Conservation (phyloP, 2,113 vertebrate species). For the Colossoma macropomum region DNA sequence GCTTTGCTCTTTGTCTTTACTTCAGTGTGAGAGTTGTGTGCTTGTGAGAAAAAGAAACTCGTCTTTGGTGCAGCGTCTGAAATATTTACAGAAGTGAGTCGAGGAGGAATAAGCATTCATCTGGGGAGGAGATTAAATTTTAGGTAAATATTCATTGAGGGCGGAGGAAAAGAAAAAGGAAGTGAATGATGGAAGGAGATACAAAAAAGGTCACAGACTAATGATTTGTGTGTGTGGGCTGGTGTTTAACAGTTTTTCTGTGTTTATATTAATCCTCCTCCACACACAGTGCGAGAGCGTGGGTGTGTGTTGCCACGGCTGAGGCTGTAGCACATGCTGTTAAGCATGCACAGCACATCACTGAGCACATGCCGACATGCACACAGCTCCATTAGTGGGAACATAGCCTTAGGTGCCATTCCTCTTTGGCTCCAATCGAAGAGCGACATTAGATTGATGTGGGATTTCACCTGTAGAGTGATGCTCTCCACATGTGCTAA, state of each 20-base stretch:
- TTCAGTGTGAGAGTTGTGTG: not conserved
- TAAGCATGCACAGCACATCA: constrained; percentile 39
- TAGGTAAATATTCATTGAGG: constrained; percentile 3
- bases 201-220: constrained; percentile 3
- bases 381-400: constrained; percentile 8
- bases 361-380: constrained; percentile 30
- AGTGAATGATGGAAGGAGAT: not conserved
- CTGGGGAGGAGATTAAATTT: not conserved
- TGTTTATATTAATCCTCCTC: constrained; percentile 16
- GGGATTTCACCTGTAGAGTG: constrained; percentile 38
- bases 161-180: not conserved
- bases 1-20: constrained; percentile 13
- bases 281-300: not conserved
- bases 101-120: not conserved
- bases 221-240: constrained; percentile 21
- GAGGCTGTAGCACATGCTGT: constrained; percentile 35
- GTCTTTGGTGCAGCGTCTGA: constrained; percentile 35
- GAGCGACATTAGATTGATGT: constrained; percentile 42
- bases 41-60: not conserved
- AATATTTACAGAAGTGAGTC: constrained; percentile 38
- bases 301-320: not conserved
- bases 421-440: not conserved
- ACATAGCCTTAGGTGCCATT: not conserved
- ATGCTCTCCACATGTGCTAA: not conserved
- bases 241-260: constrained; percentile 7